Percentiles rank a stretch among this genome's conserved stretches.
phyloP scores from a whole-genome alignment of 2,888 invertebrate species.

The Ornithoptera priamus region DNA sequence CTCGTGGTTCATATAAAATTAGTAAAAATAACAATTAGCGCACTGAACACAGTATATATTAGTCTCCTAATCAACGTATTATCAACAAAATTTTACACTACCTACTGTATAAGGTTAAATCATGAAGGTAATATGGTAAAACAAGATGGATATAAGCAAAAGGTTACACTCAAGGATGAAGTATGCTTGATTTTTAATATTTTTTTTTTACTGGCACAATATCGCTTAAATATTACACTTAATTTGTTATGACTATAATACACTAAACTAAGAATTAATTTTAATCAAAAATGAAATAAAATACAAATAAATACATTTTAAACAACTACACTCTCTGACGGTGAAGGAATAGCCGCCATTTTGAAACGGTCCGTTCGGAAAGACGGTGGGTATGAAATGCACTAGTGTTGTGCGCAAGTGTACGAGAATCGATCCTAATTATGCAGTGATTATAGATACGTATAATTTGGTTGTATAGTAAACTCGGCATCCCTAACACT shows the following conservation, averaged over 20 bases:
- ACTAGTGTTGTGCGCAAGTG: constrained; percentile 73
- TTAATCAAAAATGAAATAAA: constrained; percentile 40
- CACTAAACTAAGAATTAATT: constrained; percentile 49
- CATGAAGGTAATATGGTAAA: constrained; percentile 73
- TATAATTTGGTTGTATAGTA: no score
- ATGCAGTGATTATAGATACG: no score
- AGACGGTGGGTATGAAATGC: constrained; percentile 43
- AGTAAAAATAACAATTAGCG: constrained; percentile 59
- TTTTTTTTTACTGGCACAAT: constrained; percentile 56
- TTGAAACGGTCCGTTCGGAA: constrained; percentile 71
- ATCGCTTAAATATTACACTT: constrained; percentile 60
- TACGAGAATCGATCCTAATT: constrained; percentile 52
- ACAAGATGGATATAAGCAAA: constrained; percentile 66
- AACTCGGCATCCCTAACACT: no score
- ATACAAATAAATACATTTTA: constrained; percentile 52
- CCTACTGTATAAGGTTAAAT: constrained; percentile 43
- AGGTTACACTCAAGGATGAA: constrained; percentile 78
- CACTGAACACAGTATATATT: constrained; percentile 60
- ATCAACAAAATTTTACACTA: constrained; percentile 47
- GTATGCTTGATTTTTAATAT: constrained; percentile 63
- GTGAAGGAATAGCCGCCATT: constrained; percentile 73
- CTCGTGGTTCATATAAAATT: constrained; percentile 66
- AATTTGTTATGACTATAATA: constrained; percentile 53
- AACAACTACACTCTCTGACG: constrained; percentile 67
- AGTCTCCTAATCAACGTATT: constrained; percentile 51